These are phyloP conservation scores for Petroica traversi DNA, from an alignment of 2,113 vertebrate genomes.

Conservation along the genomic window DNA sequence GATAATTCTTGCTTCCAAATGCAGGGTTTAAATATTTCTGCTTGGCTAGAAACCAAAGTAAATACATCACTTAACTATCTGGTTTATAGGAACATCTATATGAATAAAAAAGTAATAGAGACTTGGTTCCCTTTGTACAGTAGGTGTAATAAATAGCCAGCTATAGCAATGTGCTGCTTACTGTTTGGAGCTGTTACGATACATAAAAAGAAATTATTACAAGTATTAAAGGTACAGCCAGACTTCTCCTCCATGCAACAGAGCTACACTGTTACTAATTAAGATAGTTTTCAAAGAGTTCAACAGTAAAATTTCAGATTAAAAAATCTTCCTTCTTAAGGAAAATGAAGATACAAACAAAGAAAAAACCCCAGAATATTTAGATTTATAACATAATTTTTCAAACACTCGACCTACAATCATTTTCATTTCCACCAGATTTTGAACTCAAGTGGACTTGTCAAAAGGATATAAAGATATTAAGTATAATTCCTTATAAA, in stretches of 20 bases:
- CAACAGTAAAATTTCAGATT: not conserved
- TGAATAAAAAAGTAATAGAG: conserved; percentile 5
- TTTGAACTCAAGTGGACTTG: not conserved
- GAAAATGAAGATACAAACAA: not conserved
- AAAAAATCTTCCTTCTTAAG: not conserved
- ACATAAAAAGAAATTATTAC: not conserved
- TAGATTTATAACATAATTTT: not conserved
- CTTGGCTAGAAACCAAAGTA: conserved; percentile 74
- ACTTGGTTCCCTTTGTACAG: not conserved
- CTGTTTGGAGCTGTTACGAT: not conserved
- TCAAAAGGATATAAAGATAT: not conserved
- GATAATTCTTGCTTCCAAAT: conserved; percentile 80
- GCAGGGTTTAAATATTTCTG: conserved; percentile 75
- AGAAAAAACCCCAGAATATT: not conserved
- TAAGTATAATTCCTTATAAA: not conserved
- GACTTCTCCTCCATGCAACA: not conserved
- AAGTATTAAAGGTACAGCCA: not conserved
- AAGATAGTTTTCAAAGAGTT: not conserved
- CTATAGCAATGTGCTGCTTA: conserved; percentile 8
- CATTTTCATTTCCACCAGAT: not conserved
- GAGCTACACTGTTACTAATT: not conserved
- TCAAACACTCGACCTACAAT: not conserved
- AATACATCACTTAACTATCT: conserved; percentile 73
- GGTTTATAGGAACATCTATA: conserved; percentile 56
- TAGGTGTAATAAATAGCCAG: conserved; percentile 27